phyloP scores from a whole-genome alignment of 2,797 vertebrate genomes.

The Danio albolineatus region DNA sequence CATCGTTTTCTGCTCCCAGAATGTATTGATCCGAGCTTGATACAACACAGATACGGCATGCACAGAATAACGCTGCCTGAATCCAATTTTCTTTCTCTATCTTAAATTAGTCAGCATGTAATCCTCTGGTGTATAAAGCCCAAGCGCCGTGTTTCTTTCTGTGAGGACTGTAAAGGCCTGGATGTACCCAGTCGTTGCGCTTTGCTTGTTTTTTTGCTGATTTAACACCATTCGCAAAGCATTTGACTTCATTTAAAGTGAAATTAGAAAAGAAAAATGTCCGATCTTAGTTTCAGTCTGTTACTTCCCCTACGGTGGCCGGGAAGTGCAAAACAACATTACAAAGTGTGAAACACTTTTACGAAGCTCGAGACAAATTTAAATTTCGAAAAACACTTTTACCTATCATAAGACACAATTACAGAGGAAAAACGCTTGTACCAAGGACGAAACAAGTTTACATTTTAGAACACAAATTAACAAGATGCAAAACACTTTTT shows the following conservation, averaged over 20 bases:
- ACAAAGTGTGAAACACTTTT: too few relatives aligned
- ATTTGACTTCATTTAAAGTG: neutral
- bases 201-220: conserved; percentile 13
- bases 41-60: conserved; percentile 41
- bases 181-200: neutral
- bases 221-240: neutral
- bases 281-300: too few relatives aligned
- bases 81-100: conserved; percentile 38
- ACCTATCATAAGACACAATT: too few relatives aligned
- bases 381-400: too few relatives aligned
- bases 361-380: too few relatives aligned
- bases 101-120: conserved; percentile 32
- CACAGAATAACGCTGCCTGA: conserved; percentile 27
- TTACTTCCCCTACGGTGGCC: too few relatives aligned
- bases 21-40: conserved; percentile 51
- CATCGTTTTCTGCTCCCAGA: conserved; percentile 40
- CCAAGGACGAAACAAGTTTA: too few relatives aligned
- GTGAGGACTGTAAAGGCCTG: neutral
- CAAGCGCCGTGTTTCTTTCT: neutral
- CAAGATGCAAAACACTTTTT: too few relatives aligned
- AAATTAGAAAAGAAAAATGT: too few relatives aligned
- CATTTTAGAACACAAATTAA: too few relatives aligned
- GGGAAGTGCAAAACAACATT: too few relatives aligned
- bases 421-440: too few relatives aligned
- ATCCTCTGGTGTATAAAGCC: conserved; percentile 29